Percentiles rank a stretch among this genome's conserved stretches.
phyloP scores from a whole-genome alignment of 1,140 invertebrate genomes.

The Drosophila obscura region DNA sequence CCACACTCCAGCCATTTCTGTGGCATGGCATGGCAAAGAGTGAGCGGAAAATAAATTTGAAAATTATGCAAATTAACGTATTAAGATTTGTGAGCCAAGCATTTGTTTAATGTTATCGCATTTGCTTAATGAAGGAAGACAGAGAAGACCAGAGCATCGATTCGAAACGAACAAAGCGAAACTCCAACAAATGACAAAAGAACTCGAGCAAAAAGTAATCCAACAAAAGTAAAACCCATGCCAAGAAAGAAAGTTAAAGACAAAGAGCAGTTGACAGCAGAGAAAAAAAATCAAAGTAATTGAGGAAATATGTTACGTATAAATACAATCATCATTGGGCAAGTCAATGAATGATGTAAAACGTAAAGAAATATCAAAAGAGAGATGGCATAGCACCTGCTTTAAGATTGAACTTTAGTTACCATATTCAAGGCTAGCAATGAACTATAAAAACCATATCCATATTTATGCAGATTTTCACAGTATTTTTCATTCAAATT shows the following conservation, averaged over 20 bases:
- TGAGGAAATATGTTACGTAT: too few species aligned
- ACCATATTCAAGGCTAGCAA: too few species aligned
- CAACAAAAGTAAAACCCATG: not conserved
- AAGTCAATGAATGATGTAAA: too few species aligned
- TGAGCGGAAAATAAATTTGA: conserved; percentile 66
- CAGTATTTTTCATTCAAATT: conserved; percentile 36
- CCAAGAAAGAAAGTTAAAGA: too few species aligned
- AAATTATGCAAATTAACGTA: conserved; percentile 71
- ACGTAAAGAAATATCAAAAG: too few species aligned
- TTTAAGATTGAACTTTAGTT: too few species aligned
- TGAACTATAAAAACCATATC: too few species aligned
- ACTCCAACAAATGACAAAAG: conserved; percentile 17
- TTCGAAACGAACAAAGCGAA: conserved; percentile 28
- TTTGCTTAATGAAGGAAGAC: conserved; percentile 43
- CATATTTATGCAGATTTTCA: not conserved
- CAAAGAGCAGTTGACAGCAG: too few species aligned
- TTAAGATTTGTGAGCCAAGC: conserved; percentile 57
- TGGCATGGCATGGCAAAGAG: conserved; percentile 19
- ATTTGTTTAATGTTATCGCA: conserved; percentile 56
- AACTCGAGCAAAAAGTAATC: conserved; percentile 7
- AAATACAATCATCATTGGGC: too few species aligned
- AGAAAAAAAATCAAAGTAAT: too few species aligned
- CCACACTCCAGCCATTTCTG: conserved; percentile 3
- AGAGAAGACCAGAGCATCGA: conserved; percentile 1
- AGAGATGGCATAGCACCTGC: too few species aligned